A percentile compares a stretch with the other conserved stretches of the same genome.
These are phyloP conservation scores for Montipora capitata DNA, from an alignment of 92 coral and sea anemone species.

Conservation along the genomic window DNA sequence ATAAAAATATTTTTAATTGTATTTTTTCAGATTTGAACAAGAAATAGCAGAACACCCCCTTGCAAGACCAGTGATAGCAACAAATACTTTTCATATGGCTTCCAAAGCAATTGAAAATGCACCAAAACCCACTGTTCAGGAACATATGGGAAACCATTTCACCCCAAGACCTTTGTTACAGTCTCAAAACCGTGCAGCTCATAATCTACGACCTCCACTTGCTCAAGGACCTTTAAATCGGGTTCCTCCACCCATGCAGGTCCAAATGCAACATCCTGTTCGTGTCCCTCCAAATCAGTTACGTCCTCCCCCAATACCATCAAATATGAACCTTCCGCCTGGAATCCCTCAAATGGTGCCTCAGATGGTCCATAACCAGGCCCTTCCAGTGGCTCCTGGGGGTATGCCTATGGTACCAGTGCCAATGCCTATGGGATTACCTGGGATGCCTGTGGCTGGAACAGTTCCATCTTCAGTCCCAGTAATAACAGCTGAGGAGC, in stretches of 20 bases:
- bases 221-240: slow-evolving; percentile 16
- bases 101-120: slow-evolving; percentile 91
- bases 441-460: slow-evolving; percentile 55
- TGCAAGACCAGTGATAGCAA: slow-evolving; percentile 86
- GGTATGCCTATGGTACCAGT: slow-evolving; percentile 78
- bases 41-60: slow-evolving; percentile 94
- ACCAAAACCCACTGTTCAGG: slow-evolving; percentile 55
- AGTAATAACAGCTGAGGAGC: slow-evolving; percentile 94
- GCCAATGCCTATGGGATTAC: slow-evolving; percentile 75
- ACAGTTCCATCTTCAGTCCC: slow-evolving; percentile 64
- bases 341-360: slow-evolving; percentile 42
- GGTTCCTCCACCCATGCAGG: slow-evolving; percentile 43
- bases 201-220: background rate
- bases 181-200: background rate
- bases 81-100: slow-evolving; percentile 93
- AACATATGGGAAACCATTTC: slow-evolving; percentile 4
- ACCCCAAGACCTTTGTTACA: slow-evolving; percentile 37
- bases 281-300: slow-evolving; percentile 81
- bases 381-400: slow-evolving; percentile 47
- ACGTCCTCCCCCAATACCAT: slow-evolving; percentile 80
- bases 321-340: slow-evolving; percentile 45
- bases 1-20: background rate
- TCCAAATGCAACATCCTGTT: slow-evolving; percentile 45
- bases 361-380: slow-evolving; percentile 52
- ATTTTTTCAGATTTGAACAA: slow-evolving; percentile 90